These are phyloP conservation scores for Polydrusus cervinus DNA, from an alignment of 2,888 invertebrate species.

Conservation along the genomic window DNA sequence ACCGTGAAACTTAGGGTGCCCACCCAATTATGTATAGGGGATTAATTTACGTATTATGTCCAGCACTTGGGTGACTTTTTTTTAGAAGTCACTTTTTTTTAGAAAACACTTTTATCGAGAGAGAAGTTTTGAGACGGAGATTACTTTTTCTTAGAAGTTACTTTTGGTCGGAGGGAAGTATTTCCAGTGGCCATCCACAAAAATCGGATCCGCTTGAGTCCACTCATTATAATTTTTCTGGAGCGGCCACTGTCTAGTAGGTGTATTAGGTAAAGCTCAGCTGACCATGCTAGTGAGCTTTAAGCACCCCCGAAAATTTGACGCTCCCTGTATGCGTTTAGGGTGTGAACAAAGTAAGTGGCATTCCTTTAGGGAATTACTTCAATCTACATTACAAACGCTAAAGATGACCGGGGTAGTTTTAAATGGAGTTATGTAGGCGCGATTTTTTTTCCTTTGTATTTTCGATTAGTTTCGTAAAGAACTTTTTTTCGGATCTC, in stretches of 20 bases:
- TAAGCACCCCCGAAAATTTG: slow-evolving; percentile 53
- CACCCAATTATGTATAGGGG: no score
- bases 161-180: no score
- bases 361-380: slow-evolving; percentile 63
- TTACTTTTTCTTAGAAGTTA: no score
- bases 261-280: slow-evolving; percentile 48
- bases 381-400: slow-evolving; percentile 68
- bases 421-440: slow-evolving; percentile 50
- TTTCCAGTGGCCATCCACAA: no score
- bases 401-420: slow-evolving; percentile 50
- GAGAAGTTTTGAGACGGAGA: no score
- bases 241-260: slow-evolving; percentile 34
- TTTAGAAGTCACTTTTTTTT: no score
- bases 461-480: slow-evolving; percentile 13
- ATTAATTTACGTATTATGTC: no score
- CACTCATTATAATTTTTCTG: no score
- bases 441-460: slow-evolving; percentile 20
- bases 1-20: no score
- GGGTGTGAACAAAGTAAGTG: slow-evolving; percentile 55
- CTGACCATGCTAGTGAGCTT: slow-evolving; percentile 54
- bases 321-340: slow-evolving; percentile 42
- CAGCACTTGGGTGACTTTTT: no score
- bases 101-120: no score
- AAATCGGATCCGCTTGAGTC: no score
- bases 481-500: background rate